Evolutionary conservation across 2,797 vertebrate species (phyloP).

Genomic region (Xenopus petersii): DNA sequence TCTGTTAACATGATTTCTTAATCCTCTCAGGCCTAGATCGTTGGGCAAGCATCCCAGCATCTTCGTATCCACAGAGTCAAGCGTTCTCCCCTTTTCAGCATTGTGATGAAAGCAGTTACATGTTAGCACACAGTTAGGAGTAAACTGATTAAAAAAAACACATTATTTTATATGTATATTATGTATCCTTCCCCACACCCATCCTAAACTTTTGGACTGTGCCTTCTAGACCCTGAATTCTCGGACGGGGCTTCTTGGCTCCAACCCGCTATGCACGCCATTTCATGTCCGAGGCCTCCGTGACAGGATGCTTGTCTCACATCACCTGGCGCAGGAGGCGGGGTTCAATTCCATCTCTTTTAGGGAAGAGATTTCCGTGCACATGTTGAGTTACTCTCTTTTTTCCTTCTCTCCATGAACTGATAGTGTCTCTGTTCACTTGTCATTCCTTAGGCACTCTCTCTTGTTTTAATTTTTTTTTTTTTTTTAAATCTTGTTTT

Average conservation of each 20-base stretch:
- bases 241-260: conserved; percentile 37
- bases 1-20: conserved; percentile 10
- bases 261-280: conserved; percentile 47
- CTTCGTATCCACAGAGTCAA: neutral
- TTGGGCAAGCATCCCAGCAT: conserved; percentile 2
- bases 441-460: conserved; percentile 41
- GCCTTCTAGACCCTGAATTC: conserved; percentile 46
- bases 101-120: conserved; percentile 12
- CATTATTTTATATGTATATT: conserved; percentile 37
- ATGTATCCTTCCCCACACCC: conserved; percentile 17
- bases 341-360: conserved; percentile 44
- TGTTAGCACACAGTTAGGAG: conserved; percentile 1
- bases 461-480: neutral
- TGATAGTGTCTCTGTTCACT: conserved; percentile 26
- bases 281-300: conserved; percentile 49
- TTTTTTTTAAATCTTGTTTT: conserved; percentile 11
- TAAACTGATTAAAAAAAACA: conserved; percentile 7
- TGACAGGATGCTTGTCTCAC: conserved; percentile 36
- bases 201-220: conserved; percentile 37
- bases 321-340: conserved; percentile 37
- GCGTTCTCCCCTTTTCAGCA: conserved; percentile 6
- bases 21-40: conserved; percentile 12
- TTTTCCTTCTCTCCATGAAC: conserved; percentile 17
- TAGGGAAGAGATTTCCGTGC: conserved; percentile 38
- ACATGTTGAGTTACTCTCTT: conserved; percentile 17